A percentile compares a stretch with the other conserved stretches of the same genome.
Conservation (phyloP, 2,888 invertebrate genomes). For the Lutraria lutraria region DNA sequence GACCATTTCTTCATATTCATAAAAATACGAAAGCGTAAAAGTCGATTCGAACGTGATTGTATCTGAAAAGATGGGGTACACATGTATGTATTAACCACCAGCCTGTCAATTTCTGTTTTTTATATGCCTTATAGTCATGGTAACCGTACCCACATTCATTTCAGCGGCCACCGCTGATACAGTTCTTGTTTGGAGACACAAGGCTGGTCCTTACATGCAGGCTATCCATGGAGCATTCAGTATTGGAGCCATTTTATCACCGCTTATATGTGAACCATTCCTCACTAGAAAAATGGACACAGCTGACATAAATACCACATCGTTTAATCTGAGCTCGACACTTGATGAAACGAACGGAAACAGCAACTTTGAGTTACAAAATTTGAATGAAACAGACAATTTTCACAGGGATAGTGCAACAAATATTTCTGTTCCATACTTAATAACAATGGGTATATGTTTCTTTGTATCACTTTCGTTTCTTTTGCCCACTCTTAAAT, state of each 20-base stretch:
- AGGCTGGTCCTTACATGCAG: slow-evolving; percentile 54
- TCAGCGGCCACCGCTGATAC: slow-evolving; percentile 53
- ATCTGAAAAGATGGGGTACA: no score
- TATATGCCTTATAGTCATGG: no score
- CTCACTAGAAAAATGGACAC: slow-evolving; percentile 34
- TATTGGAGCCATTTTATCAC: slow-evolving; percentile 56
- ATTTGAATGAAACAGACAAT: neutral
- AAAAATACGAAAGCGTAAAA: no score
- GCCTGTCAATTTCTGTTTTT: no score
- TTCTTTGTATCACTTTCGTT: neutral
- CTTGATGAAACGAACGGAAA: neutral
- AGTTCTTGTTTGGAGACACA: slow-evolving; percentile 46
- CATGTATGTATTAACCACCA: no score
- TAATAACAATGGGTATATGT: slow-evolving; percentile 7
- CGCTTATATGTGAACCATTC: slow-evolving; percentile 51
- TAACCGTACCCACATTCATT: no score
- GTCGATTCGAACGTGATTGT: no score
- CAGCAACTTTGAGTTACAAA: neutral
- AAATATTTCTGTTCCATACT: neutral
- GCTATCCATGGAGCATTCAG: slow-evolving; percentile 54
- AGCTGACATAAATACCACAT: neutral
- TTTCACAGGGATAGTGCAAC: neutral
- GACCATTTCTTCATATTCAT: no score
- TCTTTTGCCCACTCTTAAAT: neutral
- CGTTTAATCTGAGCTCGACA: no score